Evolutionary conservation across 35 echinoderm and acorn worm species (phyloP).

Genomic region (Nesometra sesokonis): DNA sequence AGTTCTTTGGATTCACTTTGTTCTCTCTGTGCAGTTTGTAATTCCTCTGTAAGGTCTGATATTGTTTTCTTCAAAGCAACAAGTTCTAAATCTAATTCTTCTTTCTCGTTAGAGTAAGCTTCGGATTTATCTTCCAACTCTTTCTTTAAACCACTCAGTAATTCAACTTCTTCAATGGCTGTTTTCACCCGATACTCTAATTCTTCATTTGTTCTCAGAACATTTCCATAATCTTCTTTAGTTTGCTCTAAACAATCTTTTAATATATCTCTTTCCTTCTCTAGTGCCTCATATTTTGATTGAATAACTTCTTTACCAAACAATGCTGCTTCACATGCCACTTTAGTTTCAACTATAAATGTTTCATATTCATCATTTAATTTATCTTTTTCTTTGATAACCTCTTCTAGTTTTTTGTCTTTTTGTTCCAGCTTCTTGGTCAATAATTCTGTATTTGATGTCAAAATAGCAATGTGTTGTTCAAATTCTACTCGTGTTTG

Average conservation of each 20-base stretch:
- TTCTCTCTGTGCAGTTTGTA: not conserved
- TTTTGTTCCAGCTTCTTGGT: not conserved
- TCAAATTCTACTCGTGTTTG: not conserved
- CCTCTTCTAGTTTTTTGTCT: not conserved
- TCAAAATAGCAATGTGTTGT: not conserved
- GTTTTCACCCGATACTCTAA: not conserved
- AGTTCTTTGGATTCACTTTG: too few species aligned
- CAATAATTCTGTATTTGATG: not conserved
- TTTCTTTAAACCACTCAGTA: not conserved
- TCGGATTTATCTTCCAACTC: not conserved
- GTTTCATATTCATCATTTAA: not conserved
- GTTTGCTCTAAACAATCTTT: too few species aligned
- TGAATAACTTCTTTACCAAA: not conserved
- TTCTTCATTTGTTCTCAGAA: not conserved
- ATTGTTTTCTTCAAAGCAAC: not conserved
- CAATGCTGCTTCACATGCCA: not conserved
- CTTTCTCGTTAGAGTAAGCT: not conserved
- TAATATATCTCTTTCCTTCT: not conserved
- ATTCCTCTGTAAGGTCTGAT: conserved; percentile 10
- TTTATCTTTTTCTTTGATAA: not conserved
- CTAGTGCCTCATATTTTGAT: not conserved
- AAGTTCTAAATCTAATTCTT: conserved; percentile 1
- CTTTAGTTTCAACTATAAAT: not conserved
- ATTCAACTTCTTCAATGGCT: not conserved
- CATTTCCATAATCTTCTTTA: not conserved